phyloP scores from a whole-genome alignment of 1,140 invertebrate species.

The Calephelis virginiensis region DNA sequence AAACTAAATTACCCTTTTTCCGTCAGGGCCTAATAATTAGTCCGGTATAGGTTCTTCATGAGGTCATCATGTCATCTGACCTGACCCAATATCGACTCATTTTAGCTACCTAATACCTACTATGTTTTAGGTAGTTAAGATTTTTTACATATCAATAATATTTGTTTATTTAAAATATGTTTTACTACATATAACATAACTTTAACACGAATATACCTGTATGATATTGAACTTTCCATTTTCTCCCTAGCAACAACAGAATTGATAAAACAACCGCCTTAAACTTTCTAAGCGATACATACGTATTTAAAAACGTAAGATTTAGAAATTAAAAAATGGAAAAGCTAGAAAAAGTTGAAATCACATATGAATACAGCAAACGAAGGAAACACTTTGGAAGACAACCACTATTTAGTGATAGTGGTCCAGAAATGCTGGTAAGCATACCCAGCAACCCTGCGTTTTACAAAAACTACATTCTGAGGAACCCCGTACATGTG shows the following conservation, averaged over 20 bases:
- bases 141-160: too few species aligned
- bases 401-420: constrained; percentile 86
- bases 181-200: too few species aligned
- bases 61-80: too few species aligned
- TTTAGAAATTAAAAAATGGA: constrained; percentile 42
- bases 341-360: constrained; percentile 64
- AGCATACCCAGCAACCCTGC: constrained; percentile 85
- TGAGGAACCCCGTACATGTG: constrained; percentile 84
- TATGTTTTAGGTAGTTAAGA: too few species aligned
- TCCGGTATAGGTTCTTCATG: too few species aligned
- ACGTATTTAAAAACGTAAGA: neutral
- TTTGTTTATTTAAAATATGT: neutral
- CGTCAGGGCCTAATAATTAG: too few species aligned
- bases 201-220: neutral
- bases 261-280: constrained; percentile 1
- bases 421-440: constrained; percentile 84
- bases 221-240: neutral
- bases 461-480: constrained; percentile 84
- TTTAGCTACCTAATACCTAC: neutral
- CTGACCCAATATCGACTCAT: neutral
- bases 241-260: neutral
- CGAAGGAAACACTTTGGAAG: constrained; percentile 84
- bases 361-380: constrained; percentile 83
- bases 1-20: too few species aligned
- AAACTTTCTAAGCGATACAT: neutral